These are phyloP conservation scores for Lacerta agilis DNA, from an alignment of 2,797 vertebrate genomes.

Conservation along the genomic window DNA sequence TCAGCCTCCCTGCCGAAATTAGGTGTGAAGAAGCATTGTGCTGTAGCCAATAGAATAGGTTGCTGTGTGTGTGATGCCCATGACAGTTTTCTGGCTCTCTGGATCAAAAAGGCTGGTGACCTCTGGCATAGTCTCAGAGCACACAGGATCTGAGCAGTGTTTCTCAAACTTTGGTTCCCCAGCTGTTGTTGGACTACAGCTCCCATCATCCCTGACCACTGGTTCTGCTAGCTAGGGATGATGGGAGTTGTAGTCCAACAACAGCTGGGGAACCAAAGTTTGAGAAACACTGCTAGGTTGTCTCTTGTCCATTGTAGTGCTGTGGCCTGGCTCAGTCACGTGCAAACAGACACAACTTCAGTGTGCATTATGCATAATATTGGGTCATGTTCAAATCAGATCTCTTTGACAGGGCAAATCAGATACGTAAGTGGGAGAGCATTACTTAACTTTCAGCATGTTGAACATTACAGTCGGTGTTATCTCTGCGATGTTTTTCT, in stretches of 20 bases:
- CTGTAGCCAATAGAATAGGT: too few species aligned
- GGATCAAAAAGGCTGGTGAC: too few species aligned
- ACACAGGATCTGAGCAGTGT: neutral
- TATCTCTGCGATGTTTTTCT: slow-evolving; percentile 1
- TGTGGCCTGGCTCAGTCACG: slow-evolving; percentile 36
- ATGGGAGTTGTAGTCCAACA: too few species aligned
- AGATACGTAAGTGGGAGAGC: neutral
- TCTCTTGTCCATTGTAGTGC: slow-evolving; percentile 36
- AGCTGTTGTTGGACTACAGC: too few species aligned
- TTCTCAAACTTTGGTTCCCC: too few species aligned
- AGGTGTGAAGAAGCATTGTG: too few species aligned
- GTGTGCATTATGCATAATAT: neutral
- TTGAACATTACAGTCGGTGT: slow-evolving; percentile 7
- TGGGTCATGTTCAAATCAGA: neutral
- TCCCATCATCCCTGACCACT: too few species aligned
- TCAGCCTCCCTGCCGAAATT: too few species aligned
- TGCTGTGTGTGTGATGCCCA: too few species aligned
- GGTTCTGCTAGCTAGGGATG: too few species aligned
- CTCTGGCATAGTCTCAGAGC: neutral
- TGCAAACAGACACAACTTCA: neutral
- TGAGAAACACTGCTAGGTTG: neutral
- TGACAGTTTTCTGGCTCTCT: too few species aligned
- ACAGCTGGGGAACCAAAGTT: too few species aligned
- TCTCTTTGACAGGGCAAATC: slow-evolving; percentile 8
- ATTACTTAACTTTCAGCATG: slow-evolving; percentile 25